These are phyloP conservation scores for Todus mexicanus DNA, from an alignment of 2,797 vertebrate species.

Conservation along the genomic window DNA sequence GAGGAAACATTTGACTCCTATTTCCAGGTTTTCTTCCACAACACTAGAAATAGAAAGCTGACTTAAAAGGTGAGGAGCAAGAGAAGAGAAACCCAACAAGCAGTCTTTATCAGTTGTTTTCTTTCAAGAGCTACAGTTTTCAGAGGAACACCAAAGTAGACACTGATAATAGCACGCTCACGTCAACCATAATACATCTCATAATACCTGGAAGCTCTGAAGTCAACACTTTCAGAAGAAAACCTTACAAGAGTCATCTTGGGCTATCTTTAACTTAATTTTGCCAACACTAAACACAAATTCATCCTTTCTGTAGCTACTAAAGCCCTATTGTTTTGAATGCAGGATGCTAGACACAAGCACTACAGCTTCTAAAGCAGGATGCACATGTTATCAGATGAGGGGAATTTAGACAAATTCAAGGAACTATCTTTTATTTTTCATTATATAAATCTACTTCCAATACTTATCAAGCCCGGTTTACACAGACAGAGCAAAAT, in stretches of 20 bases:
- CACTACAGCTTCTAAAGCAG: neutral
- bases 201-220: neutral
- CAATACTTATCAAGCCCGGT: neutral
- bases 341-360: neutral
- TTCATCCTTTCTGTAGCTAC: neutral
- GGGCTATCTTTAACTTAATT: neutral
- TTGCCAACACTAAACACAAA: neutral
- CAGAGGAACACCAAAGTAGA: neutral
- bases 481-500: neutral
- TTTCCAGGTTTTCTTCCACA: neutral
- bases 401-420: neutral
- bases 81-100: neutral
- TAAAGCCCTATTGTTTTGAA: neutral
- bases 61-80: neutral
- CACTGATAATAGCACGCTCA: neutral
- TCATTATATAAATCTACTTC: neutral
- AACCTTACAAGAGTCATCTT: neutral
- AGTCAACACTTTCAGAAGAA: neutral
- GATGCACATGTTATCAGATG: neutral
- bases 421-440: neutral
- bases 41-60: neutral
- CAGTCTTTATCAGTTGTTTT: neutral
- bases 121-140: neutral
- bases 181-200: accelerated
- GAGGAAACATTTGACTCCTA: neutral